Evolutionary conservation across 1,140 invertebrate genomes (phyloP), one percentile per base, ranked within the genome.

Genomic region (Gonatopus flavifemur): DNA sequence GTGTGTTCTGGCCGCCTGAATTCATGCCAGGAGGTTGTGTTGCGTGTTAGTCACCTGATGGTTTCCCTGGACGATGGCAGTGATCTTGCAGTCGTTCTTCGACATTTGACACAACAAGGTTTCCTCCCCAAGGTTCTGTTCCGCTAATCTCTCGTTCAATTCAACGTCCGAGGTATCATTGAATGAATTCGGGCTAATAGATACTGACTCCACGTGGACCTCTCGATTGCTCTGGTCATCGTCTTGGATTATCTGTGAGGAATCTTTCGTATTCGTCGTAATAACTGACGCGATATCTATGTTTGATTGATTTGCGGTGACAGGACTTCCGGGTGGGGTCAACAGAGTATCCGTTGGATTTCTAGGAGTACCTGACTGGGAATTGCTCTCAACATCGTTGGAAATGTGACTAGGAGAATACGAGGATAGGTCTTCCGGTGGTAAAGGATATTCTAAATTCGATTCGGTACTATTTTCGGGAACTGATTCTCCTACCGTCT

Each of bases 41-140:
- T 64, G 57, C 62, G 59, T 59, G 57, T 69, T 74, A 74, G 67
- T 76, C 75, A 77, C 75, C 75, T 77, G 72, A 44, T 69, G 66
- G 57, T 68, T 59, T 47, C 69, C 58, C 50, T 64, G 55, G 52
- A 51, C 39, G n/a, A n/a, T n/a, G 49, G 40, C 52, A 48, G 56
- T 37, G 38, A 52, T 50, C 45, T 44, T 52, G 46, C n/a, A n/a
- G n/a, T 53, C 38, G 48, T 55, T 57, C 40, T 64, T 62, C 55
- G 57, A 52, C 62, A 69, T 63, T 49, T 56, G 55, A 61, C 59
- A 65, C 45, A 50, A 62, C 19, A 62, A 60, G 49, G 49, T 56
- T 49, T 56, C 60, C 57, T 62, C 55, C 46, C 52, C 33, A 48
- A 38, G 38, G 52, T 62, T 35, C 39, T 25, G 42, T 46, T 67